Base-by-base conservation (phyloP, 92 coral and sea anemone genomes). In the Palythoa grandiflora region DNA sequence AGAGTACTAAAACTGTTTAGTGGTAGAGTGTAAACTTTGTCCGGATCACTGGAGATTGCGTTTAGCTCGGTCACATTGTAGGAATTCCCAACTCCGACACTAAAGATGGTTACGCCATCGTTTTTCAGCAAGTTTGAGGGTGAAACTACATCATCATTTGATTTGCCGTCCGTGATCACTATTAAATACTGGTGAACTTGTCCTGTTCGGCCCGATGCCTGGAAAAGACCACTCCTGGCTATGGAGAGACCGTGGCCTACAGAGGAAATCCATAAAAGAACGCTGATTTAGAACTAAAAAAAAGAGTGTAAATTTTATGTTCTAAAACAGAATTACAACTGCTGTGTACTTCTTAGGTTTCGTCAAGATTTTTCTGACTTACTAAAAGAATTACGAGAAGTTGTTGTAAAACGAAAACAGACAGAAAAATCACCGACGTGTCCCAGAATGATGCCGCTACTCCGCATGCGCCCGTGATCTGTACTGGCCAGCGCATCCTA, bases 91-190 rank as follows among this genome's bases (percentile, higher is more conserved):
- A 77, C 50, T 6, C 83, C 83, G 14, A 77, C 50, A 54, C 68
- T 52, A 19, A 77, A 77, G 38, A 79, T 79, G 36, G 21, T 36
- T 38, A 79, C 72, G 8, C 84, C 84, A 15, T 79, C 84, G 55
- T 21, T 38, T 79, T 79, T 79, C 5, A 79, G 71, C 5, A 57
- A 72, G 54, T 38, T 79, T 60, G 84, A 59, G 37, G 84, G 84
- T 11, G 53, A 35, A 48, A 19, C 55, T 37, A 61, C 71, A 53
- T 79, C 72, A 40, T 79, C 84, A 11, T 37, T 6, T 6, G 84
- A 59, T 60, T 59, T 16, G 11, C 84, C 84, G 38, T 77, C 66
- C 15, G 83, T 77, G 2, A 77, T 17, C 48, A 77, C 16, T 10
- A 77, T n/a, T 48, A 77, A 52, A 20, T 21, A 77, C 68, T 36